A percentile compares a stretch with the other conserved stretches of the same genome.
phyloP scores from a whole-genome alignment of 2,797 vertebrate genomes.

The Arremon aurantiirostris region DNA sequence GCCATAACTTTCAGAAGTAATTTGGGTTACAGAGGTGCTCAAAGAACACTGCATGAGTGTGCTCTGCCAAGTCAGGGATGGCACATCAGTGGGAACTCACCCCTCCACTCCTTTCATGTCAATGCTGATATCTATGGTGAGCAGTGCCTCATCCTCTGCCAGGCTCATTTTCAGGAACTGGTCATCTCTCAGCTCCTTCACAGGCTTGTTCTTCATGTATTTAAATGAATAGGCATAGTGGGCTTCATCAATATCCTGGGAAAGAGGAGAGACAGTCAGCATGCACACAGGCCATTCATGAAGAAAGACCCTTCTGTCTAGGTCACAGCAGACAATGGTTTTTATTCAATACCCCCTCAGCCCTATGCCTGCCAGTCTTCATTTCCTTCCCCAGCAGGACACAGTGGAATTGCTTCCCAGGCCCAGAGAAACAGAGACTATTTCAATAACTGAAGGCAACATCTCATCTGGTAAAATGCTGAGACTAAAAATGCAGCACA shows the following conservation, averaged over 20 bases:
- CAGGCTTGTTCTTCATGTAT: conserved; percentile 97
- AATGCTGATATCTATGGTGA: conserved; percentile 92
- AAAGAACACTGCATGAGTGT: not conserved
- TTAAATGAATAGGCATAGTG: conserved; percentile 97
- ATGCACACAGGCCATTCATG: not conserved
- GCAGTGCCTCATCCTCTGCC: conserved; percentile 91
- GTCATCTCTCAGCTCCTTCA: conserved; percentile 95
- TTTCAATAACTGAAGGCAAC: not conserved
- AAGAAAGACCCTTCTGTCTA: not conserved
- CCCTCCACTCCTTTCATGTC: conserved; percentile 97
- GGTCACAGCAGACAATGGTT: not conserved
- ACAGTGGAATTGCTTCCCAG: not conserved
- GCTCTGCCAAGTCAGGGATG: not conserved
- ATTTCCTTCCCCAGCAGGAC: conserved; percentile 36
- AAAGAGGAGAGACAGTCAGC: not conserved
- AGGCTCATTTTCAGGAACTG: conserved; percentile 97
- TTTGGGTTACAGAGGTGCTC: not conserved
- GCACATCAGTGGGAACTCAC: conserved; percentile 70
- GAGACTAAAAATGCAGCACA: not conserved
- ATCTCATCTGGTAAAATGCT: not conserved
- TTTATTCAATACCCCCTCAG: not conserved
- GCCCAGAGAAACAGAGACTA: not conserved
- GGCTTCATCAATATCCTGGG: conserved; percentile 95
- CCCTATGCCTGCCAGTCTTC: not conserved
- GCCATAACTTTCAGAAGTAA: not conserved